Conservation (phyloP, 92 coral and sea anemone species). For the Metridium senile region DNA sequence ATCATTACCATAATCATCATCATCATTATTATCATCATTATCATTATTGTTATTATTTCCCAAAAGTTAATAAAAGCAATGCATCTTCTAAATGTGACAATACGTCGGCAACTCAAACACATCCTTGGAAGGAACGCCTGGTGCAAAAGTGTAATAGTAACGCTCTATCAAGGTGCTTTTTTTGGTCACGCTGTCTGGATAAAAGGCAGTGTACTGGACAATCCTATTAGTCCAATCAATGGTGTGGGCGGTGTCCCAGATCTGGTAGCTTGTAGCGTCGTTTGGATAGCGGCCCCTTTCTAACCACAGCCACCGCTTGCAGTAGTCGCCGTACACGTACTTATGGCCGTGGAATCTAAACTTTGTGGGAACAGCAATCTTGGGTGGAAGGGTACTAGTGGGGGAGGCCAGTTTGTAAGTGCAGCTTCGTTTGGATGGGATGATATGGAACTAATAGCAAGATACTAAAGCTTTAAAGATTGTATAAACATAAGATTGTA, state of each 20-base stretch:
- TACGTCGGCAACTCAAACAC: conserved; percentile 13
- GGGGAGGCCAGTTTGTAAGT: neutral
- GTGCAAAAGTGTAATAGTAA: conserved; percentile 22
- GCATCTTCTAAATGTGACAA: conserved; percentile 12
- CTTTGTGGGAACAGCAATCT: conserved; percentile 32
- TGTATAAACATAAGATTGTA: too few species aligned
- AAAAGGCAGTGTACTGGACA: conserved; percentile 24
- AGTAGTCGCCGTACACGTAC: conserved; percentile 35
- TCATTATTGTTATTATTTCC: too few species aligned
- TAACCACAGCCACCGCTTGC: conserved; percentile 71
- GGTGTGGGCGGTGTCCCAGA: conserved; percentile 36
- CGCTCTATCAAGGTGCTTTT: conserved; percentile 8
- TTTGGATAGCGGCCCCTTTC: conserved; percentile 51
- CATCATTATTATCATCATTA: too few species aligned
- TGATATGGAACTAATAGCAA: neutral
- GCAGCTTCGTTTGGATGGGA: conserved; percentile 12
- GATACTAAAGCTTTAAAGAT: neutral
- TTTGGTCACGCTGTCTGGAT: conserved; percentile 14
- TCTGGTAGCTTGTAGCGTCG: conserved; percentile 16
- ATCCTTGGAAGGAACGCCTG: neutral
- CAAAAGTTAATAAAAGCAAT: too few species aligned
- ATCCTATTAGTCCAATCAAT: neutral
- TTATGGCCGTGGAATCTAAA: conserved; percentile 54
- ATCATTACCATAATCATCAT: too few species aligned
- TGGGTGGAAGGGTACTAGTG: conserved; percentile 4